phyloP scores from a whole-genome alignment of 2,888 invertebrate genomes.

The Cheilosia grossa region DNA sequence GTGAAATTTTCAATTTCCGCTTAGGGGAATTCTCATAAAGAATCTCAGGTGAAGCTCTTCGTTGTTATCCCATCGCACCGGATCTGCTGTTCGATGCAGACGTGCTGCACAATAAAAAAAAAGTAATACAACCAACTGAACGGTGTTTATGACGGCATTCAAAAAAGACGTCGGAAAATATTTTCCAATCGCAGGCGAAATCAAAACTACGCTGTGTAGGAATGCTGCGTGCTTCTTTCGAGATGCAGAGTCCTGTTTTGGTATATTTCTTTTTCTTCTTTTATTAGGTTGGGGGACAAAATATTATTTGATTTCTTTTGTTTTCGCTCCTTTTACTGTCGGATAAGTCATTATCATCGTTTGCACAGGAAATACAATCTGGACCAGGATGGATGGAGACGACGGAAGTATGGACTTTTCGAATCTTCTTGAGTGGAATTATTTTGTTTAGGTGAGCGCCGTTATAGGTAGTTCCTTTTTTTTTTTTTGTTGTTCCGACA shows the following conservation, averaged over 20 bases:
- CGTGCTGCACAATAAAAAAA: conserved; percentile 16
- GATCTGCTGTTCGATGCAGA: conserved; percentile 47
- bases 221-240: conserved; percentile 39
- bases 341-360: conserved; percentile 40
- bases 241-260: conserved; percentile 26
- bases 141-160: conserved; percentile 53
- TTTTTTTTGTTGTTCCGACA: conserved; percentile 21
- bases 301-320: conserved; percentile 54
- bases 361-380: conserved; percentile 59
- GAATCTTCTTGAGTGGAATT: conserved; percentile 59
- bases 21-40: conserved; percentile 16
- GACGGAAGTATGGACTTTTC: conserved; percentile 55
- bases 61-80: conserved; percentile 11
- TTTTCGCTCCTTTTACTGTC: conserved; percentile 33
- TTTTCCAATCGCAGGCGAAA: conserved; percentile 55
- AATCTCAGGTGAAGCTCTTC: conserved; percentile 39
- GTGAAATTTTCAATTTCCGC: conserved; percentile 79
- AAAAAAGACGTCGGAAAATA: conserved; percentile 50
- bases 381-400: conserved; percentile 15
- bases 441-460: conserved; percentile 57
- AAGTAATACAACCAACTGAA: conserved; percentile 8
- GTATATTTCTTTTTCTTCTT: too few species aligned
- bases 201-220: conserved; percentile 38
- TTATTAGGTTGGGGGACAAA: conserved; percentile 9
- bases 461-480: background rate